These are phyloP conservation scores for Vulpes vulpes DNA, from an alignment of 2,113 vertebrate species.

Conservation along the genomic window DNA sequence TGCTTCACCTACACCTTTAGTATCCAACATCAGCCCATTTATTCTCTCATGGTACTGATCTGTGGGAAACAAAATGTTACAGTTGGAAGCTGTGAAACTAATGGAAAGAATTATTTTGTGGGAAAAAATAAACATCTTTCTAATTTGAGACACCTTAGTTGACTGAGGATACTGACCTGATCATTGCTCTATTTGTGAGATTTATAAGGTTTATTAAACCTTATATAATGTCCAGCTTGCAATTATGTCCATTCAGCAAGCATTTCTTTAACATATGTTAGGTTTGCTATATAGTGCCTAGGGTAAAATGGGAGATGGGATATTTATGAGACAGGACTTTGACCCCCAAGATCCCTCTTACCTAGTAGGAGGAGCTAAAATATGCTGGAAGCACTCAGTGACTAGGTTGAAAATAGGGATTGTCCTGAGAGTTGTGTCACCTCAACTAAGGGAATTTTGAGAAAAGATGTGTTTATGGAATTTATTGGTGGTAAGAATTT, in stretches of 20 bases:
- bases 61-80: neutral
- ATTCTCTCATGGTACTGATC: neutral
- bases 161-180: neutral
- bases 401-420: neutral
- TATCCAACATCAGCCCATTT: neutral
- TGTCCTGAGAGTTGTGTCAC: neutral
- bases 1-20: neutral
- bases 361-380: neutral
- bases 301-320: neutral
- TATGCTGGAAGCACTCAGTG: neutral
- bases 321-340: neutral
- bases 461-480: neutral
- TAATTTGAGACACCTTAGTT: neutral
- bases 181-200: neutral
- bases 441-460: neutral
- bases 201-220: neutral
- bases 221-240: neutral
- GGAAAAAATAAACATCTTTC: neutral
- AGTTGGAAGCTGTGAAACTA: slow-evolving; percentile 19
- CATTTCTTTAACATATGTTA: neutral
- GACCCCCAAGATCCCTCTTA: neutral
- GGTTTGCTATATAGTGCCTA: neutral
- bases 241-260: neutral
- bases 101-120: neutral
- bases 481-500: slow-evolving; percentile 34